A percentile compares a stretch with the other conserved stretches of the same genome.
Evolutionary conservation across 2,113 vertebrate species (phyloP).

Genomic region (Rutilus rutilus): DNA sequence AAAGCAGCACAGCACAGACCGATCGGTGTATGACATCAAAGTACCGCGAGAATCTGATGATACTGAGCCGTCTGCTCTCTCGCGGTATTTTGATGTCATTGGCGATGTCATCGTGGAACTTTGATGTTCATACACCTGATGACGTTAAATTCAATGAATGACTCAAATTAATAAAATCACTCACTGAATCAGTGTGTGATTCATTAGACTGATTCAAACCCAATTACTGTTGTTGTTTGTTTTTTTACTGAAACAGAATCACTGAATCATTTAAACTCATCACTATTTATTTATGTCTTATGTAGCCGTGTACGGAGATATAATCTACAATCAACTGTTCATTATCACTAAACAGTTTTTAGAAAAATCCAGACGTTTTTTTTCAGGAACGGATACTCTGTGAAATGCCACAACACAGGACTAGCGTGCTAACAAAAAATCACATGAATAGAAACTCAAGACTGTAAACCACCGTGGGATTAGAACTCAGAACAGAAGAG

Average conservation of each 20-base stretch:
- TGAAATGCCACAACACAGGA: neutral
- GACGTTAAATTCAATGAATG: neutral
- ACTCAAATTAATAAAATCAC: neutral
- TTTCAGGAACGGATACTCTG: slow-evolving; percentile 3
- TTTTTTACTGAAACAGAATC: neutral
- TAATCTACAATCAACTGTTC: neutral
- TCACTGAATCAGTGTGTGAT: neutral
- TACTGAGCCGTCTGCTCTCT: too few relatives aligned
- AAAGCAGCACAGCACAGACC: too few relatives aligned
- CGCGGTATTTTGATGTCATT: too few relatives aligned
- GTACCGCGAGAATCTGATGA: too few relatives aligned
- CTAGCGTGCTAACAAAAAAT: neutral
- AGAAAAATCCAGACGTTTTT: neutral
- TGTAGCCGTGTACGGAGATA: neutral
- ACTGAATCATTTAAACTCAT: neutral
- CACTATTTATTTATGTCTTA: neutral
- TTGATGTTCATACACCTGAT: too few relatives aligned
- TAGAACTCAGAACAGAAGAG: neutral
- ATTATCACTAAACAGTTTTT: neutral
- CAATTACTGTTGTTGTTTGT: too few relatives aligned
- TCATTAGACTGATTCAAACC: neutral
- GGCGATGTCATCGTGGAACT: too few relatives aligned
- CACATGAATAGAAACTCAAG: slow-evolving; percentile 2
- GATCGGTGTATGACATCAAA: too few relatives aligned
- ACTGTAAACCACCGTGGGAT: neutral